A percentile compares a stretch with the other conserved stretches of the same genome.
Conservation (phyloP, 2,797 vertebrate species). For the Capromys pilorides region DNA sequence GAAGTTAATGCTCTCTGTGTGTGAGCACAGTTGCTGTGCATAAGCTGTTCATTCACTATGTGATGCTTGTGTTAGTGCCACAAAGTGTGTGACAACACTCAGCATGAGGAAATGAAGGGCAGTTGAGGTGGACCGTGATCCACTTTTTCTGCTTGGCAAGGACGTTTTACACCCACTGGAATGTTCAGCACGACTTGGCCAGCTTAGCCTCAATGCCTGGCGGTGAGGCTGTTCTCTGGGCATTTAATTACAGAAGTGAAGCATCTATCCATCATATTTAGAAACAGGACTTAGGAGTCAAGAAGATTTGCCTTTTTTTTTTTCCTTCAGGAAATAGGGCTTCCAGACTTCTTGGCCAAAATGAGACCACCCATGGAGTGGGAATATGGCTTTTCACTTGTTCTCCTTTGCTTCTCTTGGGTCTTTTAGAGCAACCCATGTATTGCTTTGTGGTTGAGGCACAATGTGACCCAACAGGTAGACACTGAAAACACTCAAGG, state of each 20-base stretch:
- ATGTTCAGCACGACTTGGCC: conserved; percentile 18
- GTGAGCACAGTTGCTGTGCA: background rate
- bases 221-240: background rate
- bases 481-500: background rate
- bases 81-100: conserved; percentile 60
- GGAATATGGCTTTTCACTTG: background rate
- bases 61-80: conserved; percentile 66
- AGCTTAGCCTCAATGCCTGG: conserved; percentile 32
- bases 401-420: background rate
- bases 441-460: conserved; percentile 1
- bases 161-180: background rate
- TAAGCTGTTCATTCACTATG: background rate
- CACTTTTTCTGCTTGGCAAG: conserved; percentile 15
- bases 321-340: background rate
- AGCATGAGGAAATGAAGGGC: conserved; percentile 66
- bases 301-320: background rate
- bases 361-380: background rate
- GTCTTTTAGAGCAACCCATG: background rate
- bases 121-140: conserved; percentile 53
- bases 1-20: background rate
- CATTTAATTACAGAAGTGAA: conserved; percentile 65
- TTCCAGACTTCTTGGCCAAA: background rate
- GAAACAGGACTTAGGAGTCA: background rate
- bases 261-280: conserved; percentile 49
- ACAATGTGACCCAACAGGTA: background rate